A percentile compares a stretch with the other conserved stretches of the same genome.
phyloP scores from a whole-genome alignment of 2,113 vertebrate species.

The Heterotilapia buettikoferi region DNA sequence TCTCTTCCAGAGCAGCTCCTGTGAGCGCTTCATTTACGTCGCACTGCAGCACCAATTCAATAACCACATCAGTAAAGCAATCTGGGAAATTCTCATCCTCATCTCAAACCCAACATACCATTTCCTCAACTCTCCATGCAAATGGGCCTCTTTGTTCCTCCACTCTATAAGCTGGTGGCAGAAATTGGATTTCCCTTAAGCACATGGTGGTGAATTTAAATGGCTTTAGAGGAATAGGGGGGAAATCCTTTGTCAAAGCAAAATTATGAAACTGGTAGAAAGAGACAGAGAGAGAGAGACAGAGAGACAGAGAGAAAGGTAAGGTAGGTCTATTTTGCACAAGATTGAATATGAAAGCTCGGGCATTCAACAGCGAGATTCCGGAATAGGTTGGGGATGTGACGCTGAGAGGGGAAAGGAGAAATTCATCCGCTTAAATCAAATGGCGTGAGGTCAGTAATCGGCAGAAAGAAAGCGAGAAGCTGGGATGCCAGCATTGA shows the following conservation, averaged over 20 bases:
- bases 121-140: neutral
- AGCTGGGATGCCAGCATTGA: neutral
- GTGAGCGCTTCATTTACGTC: neutral
- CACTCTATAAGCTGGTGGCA: neutral
- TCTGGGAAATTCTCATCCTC: neutral
- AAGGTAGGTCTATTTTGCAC: neutral
- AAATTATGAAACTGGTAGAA: neutral
- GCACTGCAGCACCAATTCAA: neutral
- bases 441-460: neutral
- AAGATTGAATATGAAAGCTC: neutral
- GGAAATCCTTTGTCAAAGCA: neutral
- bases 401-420: neutral
- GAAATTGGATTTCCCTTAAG: conserved; percentile 22
- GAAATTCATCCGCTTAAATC: neutral
- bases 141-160: conserved; percentile 2
- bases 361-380: neutral
- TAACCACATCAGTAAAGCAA: conserved; percentile 3
- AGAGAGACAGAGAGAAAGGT: neutral
- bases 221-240: neutral
- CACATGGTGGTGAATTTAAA: conserved; percentile 17
- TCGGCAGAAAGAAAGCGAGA: neutral
- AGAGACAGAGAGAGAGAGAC: neutral
- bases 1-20: neutral
- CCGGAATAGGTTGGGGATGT: neutral
- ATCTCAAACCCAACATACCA: neutral